Evolutionary conservation across 2,797 vertebrate genomes (phyloP).

Genomic region (Poecilia wingei): DNA sequence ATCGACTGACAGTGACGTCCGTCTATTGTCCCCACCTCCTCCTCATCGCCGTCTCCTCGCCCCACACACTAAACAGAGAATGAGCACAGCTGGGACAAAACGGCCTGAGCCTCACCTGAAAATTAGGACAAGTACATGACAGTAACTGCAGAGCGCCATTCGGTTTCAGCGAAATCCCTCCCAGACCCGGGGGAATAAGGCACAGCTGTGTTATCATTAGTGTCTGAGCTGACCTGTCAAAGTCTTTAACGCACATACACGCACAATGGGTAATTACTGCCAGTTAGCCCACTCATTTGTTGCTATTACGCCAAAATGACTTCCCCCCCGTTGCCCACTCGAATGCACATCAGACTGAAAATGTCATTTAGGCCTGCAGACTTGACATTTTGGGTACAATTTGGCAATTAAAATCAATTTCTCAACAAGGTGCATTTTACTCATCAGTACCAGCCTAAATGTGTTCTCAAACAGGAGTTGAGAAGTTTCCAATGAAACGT

Average conservation of each 20-base stretch:
- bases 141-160: conserved; percentile 38
- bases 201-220: conserved; percentile 79
- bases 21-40: conserved; percentile 64
- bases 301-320: conserved; percentile 74
- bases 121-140: conserved; percentile 18
- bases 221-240: conserved; percentile 69
- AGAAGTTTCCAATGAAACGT: conserved; percentile 22
- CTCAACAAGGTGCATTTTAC: conserved; percentile 56
- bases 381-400: conserved; percentile 65
- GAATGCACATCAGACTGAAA: conserved; percentile 59
- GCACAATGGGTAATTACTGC: conserved; percentile 73
- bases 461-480: conserved; percentile 36
- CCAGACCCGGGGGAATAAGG: conserved; percentile 61
- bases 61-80: conserved; percentile 32
- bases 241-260: conserved; percentile 54
- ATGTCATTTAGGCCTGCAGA: conserved; percentile 57
- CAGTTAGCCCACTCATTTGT: conserved; percentile 72
- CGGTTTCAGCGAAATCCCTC: conserved; percentile 60
- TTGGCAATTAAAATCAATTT: conserved; percentile 66
- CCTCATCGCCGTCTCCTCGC: conserved; percentile 43
- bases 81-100: conserved; percentile 25
- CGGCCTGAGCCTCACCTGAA: conserved; percentile 1
- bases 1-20: conserved; percentile 76
- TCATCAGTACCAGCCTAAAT: conserved; percentile 31
- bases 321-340: conserved; percentile 73